Conservation (phyloP, 2,888 invertebrate genomes). For the Cataglyphis cursor region DNA sequence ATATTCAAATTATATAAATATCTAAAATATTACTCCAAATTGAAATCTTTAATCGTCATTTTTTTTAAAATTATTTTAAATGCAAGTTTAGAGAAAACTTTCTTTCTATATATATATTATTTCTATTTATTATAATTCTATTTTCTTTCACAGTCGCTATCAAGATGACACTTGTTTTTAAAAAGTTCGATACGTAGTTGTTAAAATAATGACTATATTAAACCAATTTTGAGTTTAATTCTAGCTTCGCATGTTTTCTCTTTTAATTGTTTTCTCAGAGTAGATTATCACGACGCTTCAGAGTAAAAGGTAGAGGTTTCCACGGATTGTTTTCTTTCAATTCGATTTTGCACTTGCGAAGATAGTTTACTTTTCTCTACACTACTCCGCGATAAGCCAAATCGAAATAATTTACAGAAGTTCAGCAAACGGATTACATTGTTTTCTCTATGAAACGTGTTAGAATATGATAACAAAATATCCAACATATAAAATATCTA, state of each 20-base stretch:
- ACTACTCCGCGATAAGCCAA: constrained; percentile 7
- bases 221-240: constrained; percentile 26
- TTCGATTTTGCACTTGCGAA: constrained; percentile 11
- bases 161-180: neutral
- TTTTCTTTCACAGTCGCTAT: neutral
- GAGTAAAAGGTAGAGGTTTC: constrained; percentile 42
- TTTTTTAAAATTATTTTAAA: neutral
- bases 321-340: constrained; percentile 49
- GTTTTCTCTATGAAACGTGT: neutral
- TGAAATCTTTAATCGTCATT: neutral
- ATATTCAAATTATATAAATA: neutral
- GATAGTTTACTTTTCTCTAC: constrained; percentile 25
- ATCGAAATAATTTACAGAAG: constrained; percentile 28
- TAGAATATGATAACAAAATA: neutral
- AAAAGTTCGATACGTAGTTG: neutral
- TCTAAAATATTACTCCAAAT: neutral
- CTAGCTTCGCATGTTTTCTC: constrained; percentile 19
- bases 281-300: constrained; percentile 18
- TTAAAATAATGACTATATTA: constrained; percentile 17
- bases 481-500: neutral
- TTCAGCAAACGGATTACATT: constrained; percentile 2
- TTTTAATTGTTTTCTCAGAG: constrained; percentile 44
- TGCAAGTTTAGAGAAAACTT: neutral
- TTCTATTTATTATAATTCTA: neutral
- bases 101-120: neutral